Conservation (phyloP, 2,888 invertebrate species). For the Calliopum simillimum region DNA sequence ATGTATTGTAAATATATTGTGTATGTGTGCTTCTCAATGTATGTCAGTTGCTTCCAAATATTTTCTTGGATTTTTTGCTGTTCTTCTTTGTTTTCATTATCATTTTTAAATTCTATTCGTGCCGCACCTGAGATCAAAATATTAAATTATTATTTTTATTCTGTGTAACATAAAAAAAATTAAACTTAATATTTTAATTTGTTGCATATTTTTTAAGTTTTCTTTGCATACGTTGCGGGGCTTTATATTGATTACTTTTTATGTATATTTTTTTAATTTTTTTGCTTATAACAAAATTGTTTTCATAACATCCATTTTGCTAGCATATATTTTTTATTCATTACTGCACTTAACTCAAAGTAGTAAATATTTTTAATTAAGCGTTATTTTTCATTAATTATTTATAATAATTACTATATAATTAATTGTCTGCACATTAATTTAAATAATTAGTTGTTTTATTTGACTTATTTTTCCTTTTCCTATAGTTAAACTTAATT, state of each 20-base stretch:
- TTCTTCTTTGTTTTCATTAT: neutral
- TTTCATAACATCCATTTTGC: neutral
- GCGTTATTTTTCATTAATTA: conserved; percentile 31
- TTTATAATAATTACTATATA: conserved; percentile 46
- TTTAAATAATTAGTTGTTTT: neutral
- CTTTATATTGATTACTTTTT: conserved; percentile 29
- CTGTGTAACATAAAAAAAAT: neutral
- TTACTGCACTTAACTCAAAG: neutral
- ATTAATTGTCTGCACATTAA: conserved; percentile 32
- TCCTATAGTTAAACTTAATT: no score
- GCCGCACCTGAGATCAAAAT: conserved; percentile 42
- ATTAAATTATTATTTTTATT: conserved; percentile 31
- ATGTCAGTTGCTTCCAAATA: conserved; percentile 9
- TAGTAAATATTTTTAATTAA: conserved; percentile 38
- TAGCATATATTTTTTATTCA: no score
- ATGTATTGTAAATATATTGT: neutral
- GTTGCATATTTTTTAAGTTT: conserved; percentile 30
- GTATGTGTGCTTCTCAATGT: conserved; percentile 14
- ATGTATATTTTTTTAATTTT: conserved; percentile 32
- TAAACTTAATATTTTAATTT: conserved; percentile 39
- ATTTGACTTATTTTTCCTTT: no score
- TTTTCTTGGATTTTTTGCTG: neutral
- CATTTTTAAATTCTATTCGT: conserved; percentile 17
- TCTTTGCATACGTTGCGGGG: conserved; percentile 22
- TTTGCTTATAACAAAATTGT: neutral